A percentile compares a stretch with the other conserved stretches of the same genome.
Conservation (phyloP, 1,140 invertebrate genomes). For the Drosophila virilis region DNA sequence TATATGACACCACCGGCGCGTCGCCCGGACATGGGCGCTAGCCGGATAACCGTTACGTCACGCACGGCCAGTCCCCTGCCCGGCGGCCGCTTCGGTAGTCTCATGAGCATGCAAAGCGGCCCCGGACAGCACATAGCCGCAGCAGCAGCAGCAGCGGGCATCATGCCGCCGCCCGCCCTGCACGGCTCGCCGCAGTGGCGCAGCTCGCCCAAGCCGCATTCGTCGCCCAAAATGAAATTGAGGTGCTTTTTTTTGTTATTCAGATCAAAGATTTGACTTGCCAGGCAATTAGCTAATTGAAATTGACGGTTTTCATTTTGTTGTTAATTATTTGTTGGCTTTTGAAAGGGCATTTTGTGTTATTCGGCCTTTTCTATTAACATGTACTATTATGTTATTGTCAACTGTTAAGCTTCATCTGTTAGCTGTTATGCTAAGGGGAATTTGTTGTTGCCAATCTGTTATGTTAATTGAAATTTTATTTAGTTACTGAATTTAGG, state of each 20-base stretch:
- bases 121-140: conserved; percentile 15
- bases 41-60: conserved; percentile 73
- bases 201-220: conserved; percentile 88
- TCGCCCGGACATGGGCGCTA: conserved; percentile 84
- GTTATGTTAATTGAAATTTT: too few species aligned
- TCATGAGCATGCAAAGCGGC: conserved; percentile 82
- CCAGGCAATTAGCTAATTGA: conserved; percentile 31
- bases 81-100: conserved; percentile 86
- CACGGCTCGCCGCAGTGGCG: conserved; percentile 85
- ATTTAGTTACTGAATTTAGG: too few species aligned
- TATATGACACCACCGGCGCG: conserved; percentile 83
- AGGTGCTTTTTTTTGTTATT: conserved; percentile 86
- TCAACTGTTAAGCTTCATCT: too few species aligned
- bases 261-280: conserved; percentile 9
- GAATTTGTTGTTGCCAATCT: too few species aligned
- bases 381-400: too few species aligned
- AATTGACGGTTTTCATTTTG: not conserved
- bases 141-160: conserved; percentile 6
- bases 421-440: too few species aligned
- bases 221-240: conserved; percentile 96
- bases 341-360: not conserved
- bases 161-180: conserved; percentile 74
- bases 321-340: not conserved
- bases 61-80: conserved; percentile 85
- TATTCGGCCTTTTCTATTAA: too few species aligned